These are phyloP conservation scores for Nettapus auritus DNA, from an alignment of 2,113 vertebrate genomes.

Conservation along the genomic window DNA sequence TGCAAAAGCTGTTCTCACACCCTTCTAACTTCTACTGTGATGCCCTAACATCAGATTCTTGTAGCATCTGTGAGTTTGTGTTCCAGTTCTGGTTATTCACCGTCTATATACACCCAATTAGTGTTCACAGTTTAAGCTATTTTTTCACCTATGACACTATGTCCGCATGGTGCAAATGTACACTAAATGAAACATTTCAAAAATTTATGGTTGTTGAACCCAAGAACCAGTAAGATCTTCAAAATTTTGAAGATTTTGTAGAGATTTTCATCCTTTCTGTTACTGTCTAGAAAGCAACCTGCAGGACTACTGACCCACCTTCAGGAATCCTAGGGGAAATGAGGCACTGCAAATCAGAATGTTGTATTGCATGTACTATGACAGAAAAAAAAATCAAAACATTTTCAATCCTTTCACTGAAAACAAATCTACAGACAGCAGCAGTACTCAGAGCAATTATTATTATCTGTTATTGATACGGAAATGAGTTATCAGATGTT, in stretches of 20 bases:
- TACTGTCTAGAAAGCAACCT: background rate
- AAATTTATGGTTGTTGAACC: background rate
- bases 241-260: background rate
- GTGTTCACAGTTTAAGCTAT: background rate
- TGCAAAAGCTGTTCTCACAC: background rate
- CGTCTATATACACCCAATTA: background rate
- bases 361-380: fast-evolving
- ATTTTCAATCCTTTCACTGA: background rate
- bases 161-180: background rate
- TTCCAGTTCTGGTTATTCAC: background rate
- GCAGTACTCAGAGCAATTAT: background rate
- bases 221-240: background rate
- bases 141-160: background rate
- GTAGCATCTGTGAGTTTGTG: background rate
- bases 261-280: background rate
- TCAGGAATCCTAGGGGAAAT: background rate
- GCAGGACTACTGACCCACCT: background rate
- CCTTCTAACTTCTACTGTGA: background rate
- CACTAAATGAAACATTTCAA: background rate
- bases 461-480: background rate
- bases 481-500: background rate
- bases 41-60: background rate
- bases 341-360: background rate
- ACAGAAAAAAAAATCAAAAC: background rate
- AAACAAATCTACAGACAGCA: background rate